These are phyloP conservation scores for Drosophila neutralis DNA, from an alignment of 2,888 invertebrate genomes.

Conservation along the genomic window DNA sequence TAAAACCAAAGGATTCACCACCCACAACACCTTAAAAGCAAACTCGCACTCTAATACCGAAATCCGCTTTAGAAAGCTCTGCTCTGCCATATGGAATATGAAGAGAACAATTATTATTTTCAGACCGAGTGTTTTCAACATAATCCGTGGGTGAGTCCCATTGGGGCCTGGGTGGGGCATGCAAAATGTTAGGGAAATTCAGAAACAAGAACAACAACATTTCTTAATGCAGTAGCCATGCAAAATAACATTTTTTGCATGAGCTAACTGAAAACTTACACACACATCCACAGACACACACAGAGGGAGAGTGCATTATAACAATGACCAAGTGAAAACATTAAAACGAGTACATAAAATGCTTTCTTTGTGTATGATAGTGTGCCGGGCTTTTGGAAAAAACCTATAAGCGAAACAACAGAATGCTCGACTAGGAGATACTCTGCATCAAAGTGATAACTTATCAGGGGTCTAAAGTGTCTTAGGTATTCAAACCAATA, in stretches of 20 bases:
- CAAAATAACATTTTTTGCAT: slow-evolving; percentile 28
- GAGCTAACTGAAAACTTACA: slow-evolving; percentile 25
- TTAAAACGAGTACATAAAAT: slow-evolving; percentile 72
- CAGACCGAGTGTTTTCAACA: slow-evolving; percentile 55
- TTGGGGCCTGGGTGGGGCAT: slow-evolving; percentile 12
- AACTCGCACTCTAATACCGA: slow-evolving; percentile 50
- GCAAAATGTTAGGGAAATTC: slow-evolving; percentile 26
- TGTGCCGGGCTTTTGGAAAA: slow-evolving; percentile 41
- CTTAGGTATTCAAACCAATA: not conserved
- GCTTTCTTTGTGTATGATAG: slow-evolving; percentile 70
- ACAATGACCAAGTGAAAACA: slow-evolving; percentile 68
- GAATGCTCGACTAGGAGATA: not conserved
- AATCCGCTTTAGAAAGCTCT: slow-evolving; percentile 68
- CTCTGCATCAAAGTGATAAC: not conserved
- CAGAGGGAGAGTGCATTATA: slow-evolving; percentile 69
- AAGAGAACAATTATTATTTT: slow-evolving; percentile 72
- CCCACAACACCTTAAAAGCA: slow-evolving; percentile 18
- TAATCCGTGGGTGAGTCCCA: slow-evolving; percentile 39
- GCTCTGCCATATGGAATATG: slow-evolving; percentile 56
- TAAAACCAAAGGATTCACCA: slow-evolving; percentile 7
- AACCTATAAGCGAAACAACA: slow-evolving; percentile 31
- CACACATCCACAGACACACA: slow-evolving; percentile 15
- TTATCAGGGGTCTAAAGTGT: not conserved
- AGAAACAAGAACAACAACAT: slow-evolving; percentile 32
- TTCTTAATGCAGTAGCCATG: slow-evolving; percentile 44